phyloP scores from a whole-genome alignment of 2,888 invertebrate genomes.

The Chironomus tentans region DNA sequence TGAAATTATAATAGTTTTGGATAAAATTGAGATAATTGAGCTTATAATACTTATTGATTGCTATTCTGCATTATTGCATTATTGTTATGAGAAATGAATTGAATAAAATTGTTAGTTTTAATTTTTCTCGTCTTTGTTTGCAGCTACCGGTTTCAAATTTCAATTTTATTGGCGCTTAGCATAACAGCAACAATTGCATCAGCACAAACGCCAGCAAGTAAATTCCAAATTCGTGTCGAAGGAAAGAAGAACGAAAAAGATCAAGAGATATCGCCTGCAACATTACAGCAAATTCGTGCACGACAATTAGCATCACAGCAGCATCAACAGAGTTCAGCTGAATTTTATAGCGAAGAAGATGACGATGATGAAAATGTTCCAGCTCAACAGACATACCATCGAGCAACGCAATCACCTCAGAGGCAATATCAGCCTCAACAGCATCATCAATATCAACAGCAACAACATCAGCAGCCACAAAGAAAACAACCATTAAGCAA shows the following conservation, averaged over 20 bases:
- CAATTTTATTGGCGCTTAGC: not conserved
- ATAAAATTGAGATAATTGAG: not conserved
- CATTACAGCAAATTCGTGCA: slow-evolving; percentile 16
- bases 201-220: slow-evolving; percentile 1
- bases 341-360: not conserved
- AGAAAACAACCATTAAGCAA: slow-evolving; percentile 35
- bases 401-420: not conserved
- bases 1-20: not conserved
- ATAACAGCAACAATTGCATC: not conserved
- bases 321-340: not conserved
- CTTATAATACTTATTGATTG: not conserved
- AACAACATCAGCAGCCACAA: slow-evolving; percentile 32
- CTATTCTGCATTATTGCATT: not conserved
- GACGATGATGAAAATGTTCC: slow-evolving; percentile 25
- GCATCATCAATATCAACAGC: slow-evolving; percentile 35
- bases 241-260: slow-evolving; percentile 11
- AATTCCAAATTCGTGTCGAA: slow-evolving; percentile 18
- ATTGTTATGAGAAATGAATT: not conserved
- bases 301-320: slow-evolving; percentile 1
- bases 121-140: not conserved
- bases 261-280: slow-evolving; percentile 1
- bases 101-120: not conserved
- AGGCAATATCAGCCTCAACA: slow-evolving; percentile 32
- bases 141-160: slow-evolving; percentile 7
- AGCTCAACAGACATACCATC: not conserved